Percentiles rank a stretch among this genome's conserved stretches.
These are phyloP conservation scores for Brassicogethes aeneus DNA, from an alignment of 2,888 invertebrate species.

Conservation along the genomic window DNA sequence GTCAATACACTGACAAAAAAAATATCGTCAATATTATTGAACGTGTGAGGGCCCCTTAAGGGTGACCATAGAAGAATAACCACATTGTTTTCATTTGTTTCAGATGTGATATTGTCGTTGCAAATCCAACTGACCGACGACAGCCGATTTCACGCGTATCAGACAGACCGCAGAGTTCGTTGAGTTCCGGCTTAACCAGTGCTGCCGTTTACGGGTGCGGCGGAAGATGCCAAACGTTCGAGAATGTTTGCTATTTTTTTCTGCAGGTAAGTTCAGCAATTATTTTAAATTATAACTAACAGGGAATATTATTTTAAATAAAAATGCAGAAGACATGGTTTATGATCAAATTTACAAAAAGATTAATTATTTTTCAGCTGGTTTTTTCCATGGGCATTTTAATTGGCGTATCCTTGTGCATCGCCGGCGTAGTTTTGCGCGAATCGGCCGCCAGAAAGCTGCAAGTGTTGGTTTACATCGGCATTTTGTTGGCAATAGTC, in stretches of 20 bases:
- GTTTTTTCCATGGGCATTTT: conserved; percentile 58
- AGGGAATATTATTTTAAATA: no score
- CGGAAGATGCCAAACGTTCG: conserved; percentile 60
- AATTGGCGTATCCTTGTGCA: conserved; percentile 55
- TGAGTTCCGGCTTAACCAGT: conserved; percentile 36
- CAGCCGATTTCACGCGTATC: conserved; percentile 18
- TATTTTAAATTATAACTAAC: no score
- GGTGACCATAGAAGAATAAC: no score
- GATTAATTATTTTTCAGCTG: conserved; percentile 43
- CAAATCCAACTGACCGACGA: no score
- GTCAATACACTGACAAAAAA: no score
- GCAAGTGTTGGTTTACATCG: conserved; percentile 59
- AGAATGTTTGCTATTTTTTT: conserved; percentile 63
- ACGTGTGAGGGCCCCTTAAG: no score
- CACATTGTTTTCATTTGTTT: no score
- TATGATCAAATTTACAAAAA: no score
- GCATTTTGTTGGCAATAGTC: conserved; percentile 51
- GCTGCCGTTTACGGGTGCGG: conserved; percentile 58
- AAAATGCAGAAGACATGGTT: no score
- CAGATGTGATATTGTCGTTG: no score
- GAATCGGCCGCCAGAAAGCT: conserved; percentile 56
- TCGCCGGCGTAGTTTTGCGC: conserved; percentile 55
- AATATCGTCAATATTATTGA: no score
- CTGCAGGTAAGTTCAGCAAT: conserved; percentile 54
- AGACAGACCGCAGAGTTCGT: conserved; percentile 36